Evolutionary conservation across 2,113 vertebrate species (phyloP).

Genomic region (Callocephalon fimbriatum): DNA sequence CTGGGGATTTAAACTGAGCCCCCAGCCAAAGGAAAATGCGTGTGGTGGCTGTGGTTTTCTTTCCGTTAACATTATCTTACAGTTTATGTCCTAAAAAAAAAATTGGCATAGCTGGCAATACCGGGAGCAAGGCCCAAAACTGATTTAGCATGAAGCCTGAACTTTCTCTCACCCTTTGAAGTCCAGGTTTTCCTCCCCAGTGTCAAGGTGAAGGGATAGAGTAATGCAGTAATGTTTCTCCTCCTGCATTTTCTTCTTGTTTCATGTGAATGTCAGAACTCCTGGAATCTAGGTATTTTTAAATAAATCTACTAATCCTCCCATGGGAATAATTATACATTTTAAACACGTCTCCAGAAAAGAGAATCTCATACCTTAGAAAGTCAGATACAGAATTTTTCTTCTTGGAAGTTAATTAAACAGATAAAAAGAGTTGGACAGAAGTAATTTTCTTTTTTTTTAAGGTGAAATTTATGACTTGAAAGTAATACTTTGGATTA

Average conservation of each 20-base stretch:
- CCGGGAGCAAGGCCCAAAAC: not conserved
- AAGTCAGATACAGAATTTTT: not conserved
- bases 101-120: constrained; percentile 30
- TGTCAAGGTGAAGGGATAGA: not conserved
- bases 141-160: constrained; percentile 50
- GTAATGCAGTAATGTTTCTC: not conserved
- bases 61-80: not conserved
- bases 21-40: constrained; percentile 44
- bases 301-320: not conserved
- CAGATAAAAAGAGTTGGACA: not conserved
- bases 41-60: constrained; percentile 42
- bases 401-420: not conserved
- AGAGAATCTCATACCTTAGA: not conserved
- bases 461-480: not conserved
- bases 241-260: not conserved
- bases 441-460: not conserved
- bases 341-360: not conserved
- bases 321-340: not conserved
- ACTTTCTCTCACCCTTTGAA: constrained; percentile 38
- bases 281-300: not conserved
- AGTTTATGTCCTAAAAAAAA: not conserved
- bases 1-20: constrained; percentile 26
- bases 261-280: not conserved
- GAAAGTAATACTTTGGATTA: not conserved
- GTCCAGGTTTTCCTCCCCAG: not conserved